Conservation (phyloP, 2,888 invertebrate species). For the Labia minor region DNA sequence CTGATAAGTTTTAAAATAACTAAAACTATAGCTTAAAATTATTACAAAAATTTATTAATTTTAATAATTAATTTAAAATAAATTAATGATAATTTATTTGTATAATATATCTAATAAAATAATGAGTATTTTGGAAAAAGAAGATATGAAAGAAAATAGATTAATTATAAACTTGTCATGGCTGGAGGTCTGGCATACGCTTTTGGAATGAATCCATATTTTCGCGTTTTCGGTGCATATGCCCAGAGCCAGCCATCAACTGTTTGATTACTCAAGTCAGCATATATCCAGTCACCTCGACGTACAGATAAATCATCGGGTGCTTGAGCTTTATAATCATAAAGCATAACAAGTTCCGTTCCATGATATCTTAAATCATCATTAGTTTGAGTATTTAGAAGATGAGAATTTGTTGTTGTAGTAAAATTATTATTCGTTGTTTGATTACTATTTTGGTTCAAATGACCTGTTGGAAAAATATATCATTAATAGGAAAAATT, state of each 20-base stretch:
- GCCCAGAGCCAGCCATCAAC: conserved; percentile 93
- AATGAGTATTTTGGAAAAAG: not conserved
- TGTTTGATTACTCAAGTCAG: conserved; percentile 84
- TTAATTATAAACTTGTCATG: conserved; percentile 65
- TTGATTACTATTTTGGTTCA: conserved; percentile 35
- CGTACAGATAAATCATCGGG: conserved; percentile 84
- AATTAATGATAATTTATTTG: too few relatives aligned
- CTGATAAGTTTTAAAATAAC: too few relatives aligned
- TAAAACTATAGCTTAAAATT: too few relatives aligned
- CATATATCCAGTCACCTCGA: conserved; percentile 91
- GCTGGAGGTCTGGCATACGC: conserved; percentile 87
- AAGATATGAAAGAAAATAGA: not conserved
- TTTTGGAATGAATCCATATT: conserved; percentile 91
- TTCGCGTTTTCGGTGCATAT: conserved; percentile 81
- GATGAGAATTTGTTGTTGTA: conserved; percentile 27
- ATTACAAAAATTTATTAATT: too few relatives aligned
- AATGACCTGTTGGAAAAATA: conserved; percentile 34
- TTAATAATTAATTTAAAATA: too few relatives aligned
- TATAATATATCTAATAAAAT: not conserved
- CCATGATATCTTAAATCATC: conserved; percentile 72
- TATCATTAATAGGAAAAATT: not conserved
- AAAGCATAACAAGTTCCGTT: conserved; percentile 85
- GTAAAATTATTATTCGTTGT: conserved; percentile 27
- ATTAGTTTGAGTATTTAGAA: conserved; percentile 29
- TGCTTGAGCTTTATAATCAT: conserved; percentile 92